Percentiles rank a stretch among this genome's conserved stretches.
Conservation (phyloP, 2,797 vertebrate genomes). For the Orientallactaga sibirica region DNA sequence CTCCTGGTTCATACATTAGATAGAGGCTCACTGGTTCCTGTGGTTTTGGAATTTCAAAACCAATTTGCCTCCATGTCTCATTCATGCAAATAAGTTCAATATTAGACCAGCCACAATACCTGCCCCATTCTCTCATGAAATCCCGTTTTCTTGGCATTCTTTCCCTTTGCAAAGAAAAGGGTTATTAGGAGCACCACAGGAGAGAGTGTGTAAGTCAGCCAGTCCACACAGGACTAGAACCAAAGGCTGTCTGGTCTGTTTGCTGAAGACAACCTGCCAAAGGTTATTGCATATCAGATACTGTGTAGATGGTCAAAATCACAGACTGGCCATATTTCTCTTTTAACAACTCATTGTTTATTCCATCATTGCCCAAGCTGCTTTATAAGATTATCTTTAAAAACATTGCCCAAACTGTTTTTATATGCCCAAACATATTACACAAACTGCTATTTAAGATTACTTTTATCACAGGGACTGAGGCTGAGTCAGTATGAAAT, state of each 20-base stretch:
- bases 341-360: neutral
- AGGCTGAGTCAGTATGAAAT: conserved; percentile 35
- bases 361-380: neutral
- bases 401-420: conserved; percentile 37
- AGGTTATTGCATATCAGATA: neutral
- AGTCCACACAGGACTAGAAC: neutral
- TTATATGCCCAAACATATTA: conserved; percentile 1
- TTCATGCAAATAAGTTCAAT: neutral
- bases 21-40: neutral
- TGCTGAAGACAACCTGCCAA: conserved; percentile 24
- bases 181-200: neutral
- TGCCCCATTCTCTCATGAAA: conserved; percentile 19
- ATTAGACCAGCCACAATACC: neutral
- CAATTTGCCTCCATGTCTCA: neutral
- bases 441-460: conserved; percentile 22
- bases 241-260: conserved; percentile 18
- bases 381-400: conserved; percentile 17
- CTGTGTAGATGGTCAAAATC: neutral
- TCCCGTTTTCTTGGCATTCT: conserved; percentile 37
- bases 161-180: conserved; percentile 39
- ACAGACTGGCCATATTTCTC: neutral
- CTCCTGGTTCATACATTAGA: neutral
- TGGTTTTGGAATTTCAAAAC: neutral
- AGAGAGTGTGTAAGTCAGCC: neutral
- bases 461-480: conserved; percentile 47